These are phyloP conservation scores for Gastrophryne carolinensis DNA, from an alignment of 2,797 vertebrate species.

Conservation along the genomic window DNA sequence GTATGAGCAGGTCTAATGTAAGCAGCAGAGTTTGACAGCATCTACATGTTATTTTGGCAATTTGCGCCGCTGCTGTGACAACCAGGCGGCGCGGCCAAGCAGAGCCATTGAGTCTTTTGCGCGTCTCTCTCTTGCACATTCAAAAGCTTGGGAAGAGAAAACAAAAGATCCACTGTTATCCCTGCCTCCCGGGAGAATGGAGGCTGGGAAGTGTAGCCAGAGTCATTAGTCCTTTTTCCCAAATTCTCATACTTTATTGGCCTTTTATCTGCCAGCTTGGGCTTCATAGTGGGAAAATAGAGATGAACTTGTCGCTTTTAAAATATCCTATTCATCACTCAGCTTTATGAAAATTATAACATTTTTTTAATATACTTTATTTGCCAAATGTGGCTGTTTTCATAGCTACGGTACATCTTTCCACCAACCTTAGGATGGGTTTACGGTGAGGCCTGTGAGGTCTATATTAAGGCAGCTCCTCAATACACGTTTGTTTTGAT, in stretches of 20 bases:
- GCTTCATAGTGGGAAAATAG: slow-evolving; percentile 16
- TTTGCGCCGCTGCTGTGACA: slow-evolving; percentile 46
- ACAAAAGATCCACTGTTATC: slow-evolving; percentile 41
- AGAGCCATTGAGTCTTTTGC: slow-evolving; percentile 15
- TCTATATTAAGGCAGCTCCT: too few relatives aligned
- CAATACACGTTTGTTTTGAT: too few relatives aligned
- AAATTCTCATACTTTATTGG: slow-evolving; percentile 50
- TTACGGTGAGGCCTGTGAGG: too few relatives aligned
- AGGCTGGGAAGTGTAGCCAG: slow-evolving; percentile 9
- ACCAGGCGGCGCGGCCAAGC: slow-evolving; percentile 38
- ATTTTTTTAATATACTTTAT: too few relatives aligned
- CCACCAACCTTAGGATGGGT: too few relatives aligned
- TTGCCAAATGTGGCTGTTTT: too few relatives aligned
- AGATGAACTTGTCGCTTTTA: neutral
- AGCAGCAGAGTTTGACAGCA: slow-evolving; percentile 30
- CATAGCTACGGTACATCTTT: too few relatives aligned
- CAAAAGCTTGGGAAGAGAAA: slow-evolving; percentile 28
- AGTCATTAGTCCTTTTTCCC: slow-evolving; percentile 47
- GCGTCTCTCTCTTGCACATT: slow-evolving; percentile 23
- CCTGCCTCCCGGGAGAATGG: slow-evolving; percentile 11
- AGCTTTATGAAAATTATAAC: too few relatives aligned
- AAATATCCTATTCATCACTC: neutral
- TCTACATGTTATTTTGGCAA: slow-evolving; percentile 46
- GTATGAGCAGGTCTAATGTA: slow-evolving; percentile 29
- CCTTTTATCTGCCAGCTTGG: slow-evolving; percentile 31